Evolutionary conservation across 1,140 invertebrate genomes (phyloP).

Genomic region (Hylaeus volcanicus): DNA sequence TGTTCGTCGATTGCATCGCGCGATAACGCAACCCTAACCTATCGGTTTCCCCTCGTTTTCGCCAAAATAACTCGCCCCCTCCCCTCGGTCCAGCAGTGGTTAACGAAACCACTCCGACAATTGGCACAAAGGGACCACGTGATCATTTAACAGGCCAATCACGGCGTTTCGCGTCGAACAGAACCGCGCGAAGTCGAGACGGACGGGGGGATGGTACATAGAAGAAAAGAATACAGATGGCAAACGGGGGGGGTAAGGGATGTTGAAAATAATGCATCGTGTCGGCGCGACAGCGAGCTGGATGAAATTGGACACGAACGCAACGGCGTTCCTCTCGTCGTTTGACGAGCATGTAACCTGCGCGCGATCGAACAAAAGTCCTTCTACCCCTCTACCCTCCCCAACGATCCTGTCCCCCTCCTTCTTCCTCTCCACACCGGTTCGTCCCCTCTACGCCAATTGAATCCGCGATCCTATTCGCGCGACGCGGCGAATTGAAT

Average conservation of each 20-base stretch:
- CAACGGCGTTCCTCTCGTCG: not conserved
- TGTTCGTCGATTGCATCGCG: no score
- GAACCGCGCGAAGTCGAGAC: not conserved
- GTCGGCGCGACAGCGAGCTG: not conserved
- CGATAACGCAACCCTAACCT: no score
- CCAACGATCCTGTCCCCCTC: not conserved
- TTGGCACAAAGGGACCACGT: no score
- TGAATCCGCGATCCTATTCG: not conserved
- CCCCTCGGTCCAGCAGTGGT: no score
- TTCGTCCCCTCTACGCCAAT: not conserved
- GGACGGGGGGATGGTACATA: not conserved
- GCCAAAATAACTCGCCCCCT: no score
- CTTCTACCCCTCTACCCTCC: not conserved
- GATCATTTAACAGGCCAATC: not conserved
- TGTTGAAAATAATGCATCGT: slow-evolving; percentile 22
- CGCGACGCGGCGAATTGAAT: slow-evolving; percentile 4
- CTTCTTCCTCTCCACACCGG: no score
- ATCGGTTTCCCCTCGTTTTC: no score
- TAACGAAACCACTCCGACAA: no score
- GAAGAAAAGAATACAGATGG: not conserved
- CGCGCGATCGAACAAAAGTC: slow-evolving; percentile 30
- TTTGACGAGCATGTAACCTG: slow-evolving; percentile 12
- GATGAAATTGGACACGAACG: slow-evolving; percentile 24
- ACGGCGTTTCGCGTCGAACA: not conserved
- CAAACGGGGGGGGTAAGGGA: no score